Base-by-base conservation (phyloP, 1,140 invertebrate genomes). In the Oryctes rhinoceros region DNA sequence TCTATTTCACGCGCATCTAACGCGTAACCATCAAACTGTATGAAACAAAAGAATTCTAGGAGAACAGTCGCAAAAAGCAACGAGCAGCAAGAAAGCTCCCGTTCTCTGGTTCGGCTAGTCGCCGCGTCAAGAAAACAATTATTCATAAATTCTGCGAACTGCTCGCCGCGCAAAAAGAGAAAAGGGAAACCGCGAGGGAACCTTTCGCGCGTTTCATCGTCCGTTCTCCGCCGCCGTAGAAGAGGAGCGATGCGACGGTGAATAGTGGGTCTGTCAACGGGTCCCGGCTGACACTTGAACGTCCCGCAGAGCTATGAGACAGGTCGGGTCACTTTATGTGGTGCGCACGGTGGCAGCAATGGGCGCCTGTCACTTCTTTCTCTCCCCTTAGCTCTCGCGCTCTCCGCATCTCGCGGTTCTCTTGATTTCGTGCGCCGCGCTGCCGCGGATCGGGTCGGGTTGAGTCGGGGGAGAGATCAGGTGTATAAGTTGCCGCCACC, bases 271-370 rank as follows among this genome's bases (percentile, higher is more conserved):
- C 44, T 78, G 76, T 78, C 76, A 78, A 78, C 76, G 48, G 76
- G 47, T 18, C 18, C 6, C 76, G 76, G 76, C 48, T 78, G 76
- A 78, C 76, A 78, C 24, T 78, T 78, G 49, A 78, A 78, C 49
- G 76, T 78, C 76, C 76, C 76, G 76, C 48, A 78, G 76, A 78
- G 76, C 76, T 78, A 78, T 59, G 76, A 78, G 76, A 78, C 76
- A 78, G 48, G 76, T 47, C 47, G 15, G 76, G 76, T 49, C 76
- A 59, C 15, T 78, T 78, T 78, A 78, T 78, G 76, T 78, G 76
- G 76, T 78, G 76, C 49, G 44, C 76, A 49, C 76, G 48, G 48
- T 78, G 76, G 76, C 76, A 78, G 76, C 76, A 49, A 78, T 78
- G 76, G 76, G 76, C 76, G 76, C 76, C 76, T 78, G 76, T 78